Percentiles rank a stretch among this genome's conserved stretches.
Conservation (phyloP, 2,797 vertebrate genomes). For the Oryzias dopingdopingensis region DNA sequence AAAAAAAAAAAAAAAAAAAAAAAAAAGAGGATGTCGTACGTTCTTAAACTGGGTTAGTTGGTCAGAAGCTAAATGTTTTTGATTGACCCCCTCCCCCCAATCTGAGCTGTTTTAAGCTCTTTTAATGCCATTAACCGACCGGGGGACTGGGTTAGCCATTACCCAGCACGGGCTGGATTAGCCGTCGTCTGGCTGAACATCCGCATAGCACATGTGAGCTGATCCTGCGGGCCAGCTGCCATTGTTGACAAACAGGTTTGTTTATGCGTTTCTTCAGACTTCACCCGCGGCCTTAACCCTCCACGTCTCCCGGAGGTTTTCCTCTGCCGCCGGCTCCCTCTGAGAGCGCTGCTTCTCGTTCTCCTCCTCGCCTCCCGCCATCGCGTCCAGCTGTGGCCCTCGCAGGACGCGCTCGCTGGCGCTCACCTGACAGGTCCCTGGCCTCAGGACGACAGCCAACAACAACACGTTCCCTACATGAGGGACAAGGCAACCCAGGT, state of each 20-base stretch:
- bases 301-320: constrained; percentile 31
- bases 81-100: constrained; percentile 1
- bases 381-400: constrained; percentile 85
- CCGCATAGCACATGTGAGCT: constrained; percentile 32
- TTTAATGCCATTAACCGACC: constrained; percentile 59
- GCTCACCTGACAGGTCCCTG: constrained; percentile 91
- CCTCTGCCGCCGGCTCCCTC: constrained; percentile 54
- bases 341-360: constrained; percentile 68
- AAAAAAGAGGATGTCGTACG: not conserved
- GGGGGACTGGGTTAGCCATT: constrained; percentile 18
- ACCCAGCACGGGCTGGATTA: constrained; percentile 53
- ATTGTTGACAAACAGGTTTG: constrained; percentile 47
- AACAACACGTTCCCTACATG: constrained; percentile 89
- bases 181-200: constrained; percentile 43
- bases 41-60: constrained; percentile 47
- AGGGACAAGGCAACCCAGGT: constrained; percentile 98
- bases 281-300: constrained; percentile 49
- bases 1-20: too few species aligned
- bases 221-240: constrained; percentile 53
- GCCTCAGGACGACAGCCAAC: constrained; percentile 91
- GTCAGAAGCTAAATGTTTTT: constrained; percentile 32
- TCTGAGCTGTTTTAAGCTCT: constrained; percentile 44
- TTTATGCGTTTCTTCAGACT: constrained; percentile 40
- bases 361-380: constrained; percentile 68
- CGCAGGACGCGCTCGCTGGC: constrained; percentile 86